Percentiles rank a stretch among this genome's conserved stretches.
Conservation (phyloP, 2,113 vertebrate species). For the Paraplagusia blochii region DNA sequence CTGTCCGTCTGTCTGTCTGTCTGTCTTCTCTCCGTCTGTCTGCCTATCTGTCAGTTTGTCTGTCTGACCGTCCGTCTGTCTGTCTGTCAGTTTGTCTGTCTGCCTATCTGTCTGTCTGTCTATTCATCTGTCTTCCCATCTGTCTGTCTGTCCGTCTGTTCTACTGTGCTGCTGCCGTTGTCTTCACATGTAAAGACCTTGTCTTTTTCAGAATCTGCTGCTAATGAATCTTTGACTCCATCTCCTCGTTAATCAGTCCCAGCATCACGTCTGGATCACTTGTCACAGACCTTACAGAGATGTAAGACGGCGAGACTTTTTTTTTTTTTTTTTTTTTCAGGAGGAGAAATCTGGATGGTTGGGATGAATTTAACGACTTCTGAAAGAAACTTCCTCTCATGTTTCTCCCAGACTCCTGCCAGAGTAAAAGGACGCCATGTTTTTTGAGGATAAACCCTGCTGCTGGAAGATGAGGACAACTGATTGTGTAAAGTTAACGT, state of each 20-base stretch:
- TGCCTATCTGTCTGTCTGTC: too few relatives aligned
- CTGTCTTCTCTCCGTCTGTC: too few relatives aligned
- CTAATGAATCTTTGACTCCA: constrained; percentile 4
- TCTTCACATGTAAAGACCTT: constrained; percentile 21
- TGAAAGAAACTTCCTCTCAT: constrained; percentile 8
- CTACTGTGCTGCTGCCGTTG: constrained; percentile 1
- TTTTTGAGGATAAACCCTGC: constrained; percentile 4
- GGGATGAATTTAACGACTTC: constrained; percentile 9
- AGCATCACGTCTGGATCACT: constrained; percentile 11
- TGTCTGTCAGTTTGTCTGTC: too few relatives aligned
- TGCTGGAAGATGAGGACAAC: not conserved
- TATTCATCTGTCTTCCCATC: too few relatives aligned
- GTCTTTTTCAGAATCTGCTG: constrained; percentile 4
- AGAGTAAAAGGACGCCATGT: not conserved
- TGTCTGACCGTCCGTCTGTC: too few relatives aligned
- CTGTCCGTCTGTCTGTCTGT: too few relatives aligned
- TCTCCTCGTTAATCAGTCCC: constrained; percentile 43
- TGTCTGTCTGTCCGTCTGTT: too few relatives aligned
- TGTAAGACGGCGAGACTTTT: not conserved
- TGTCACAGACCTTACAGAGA: not conserved
- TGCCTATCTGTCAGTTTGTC: too few relatives aligned
- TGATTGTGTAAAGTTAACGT: not conserved
- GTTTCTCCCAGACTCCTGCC: constrained; percentile 21
- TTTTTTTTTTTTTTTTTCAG: too few relatives aligned
- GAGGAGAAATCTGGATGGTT: not conserved